Evolutionary conservation across 2,113 vertebrate genomes (phyloP).

Genomic region (Telmatochromis sp.): DNA sequence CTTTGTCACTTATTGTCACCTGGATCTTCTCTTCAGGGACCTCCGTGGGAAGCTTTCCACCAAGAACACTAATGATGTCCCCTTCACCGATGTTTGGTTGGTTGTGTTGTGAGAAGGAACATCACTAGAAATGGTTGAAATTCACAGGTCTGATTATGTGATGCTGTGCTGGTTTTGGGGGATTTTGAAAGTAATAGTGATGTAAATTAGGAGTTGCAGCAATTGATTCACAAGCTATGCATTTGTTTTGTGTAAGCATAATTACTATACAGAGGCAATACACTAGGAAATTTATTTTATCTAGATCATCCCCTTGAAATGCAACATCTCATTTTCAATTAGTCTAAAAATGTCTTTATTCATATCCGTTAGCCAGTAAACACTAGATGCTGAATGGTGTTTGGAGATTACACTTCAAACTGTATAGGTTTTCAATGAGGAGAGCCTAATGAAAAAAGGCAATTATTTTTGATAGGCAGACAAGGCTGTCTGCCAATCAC

Average conservation of each 20-base stretch:
- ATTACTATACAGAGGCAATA: background rate
- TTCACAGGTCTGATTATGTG: background rate
- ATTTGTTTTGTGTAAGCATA: background rate
- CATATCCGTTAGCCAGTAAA: background rate
- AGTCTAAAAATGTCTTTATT: background rate
- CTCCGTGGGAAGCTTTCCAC: background rate
- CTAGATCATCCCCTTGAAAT: background rate
- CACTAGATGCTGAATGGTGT: background rate
- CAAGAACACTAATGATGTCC: background rate
- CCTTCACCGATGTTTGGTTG: background rate
- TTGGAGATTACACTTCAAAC: background rate
- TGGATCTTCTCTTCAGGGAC: background rate
- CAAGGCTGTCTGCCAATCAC: background rate
- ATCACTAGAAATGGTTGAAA: background rate
- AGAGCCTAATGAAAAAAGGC: background rate
- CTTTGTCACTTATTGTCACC: conserved; percentile 4
- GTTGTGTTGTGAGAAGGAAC: background rate
- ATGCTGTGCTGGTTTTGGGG: background rate
- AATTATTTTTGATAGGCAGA: background rate
- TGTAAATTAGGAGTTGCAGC: background rate
- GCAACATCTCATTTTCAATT: background rate
- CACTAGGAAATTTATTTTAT: background rate
- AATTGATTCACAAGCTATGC: background rate
- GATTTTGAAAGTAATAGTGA: background rate
- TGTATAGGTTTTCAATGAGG: background rate